Evolutionary conservation across 2,888 invertebrate species (phyloP).

Genomic region (Oscheius sp.): DNA sequence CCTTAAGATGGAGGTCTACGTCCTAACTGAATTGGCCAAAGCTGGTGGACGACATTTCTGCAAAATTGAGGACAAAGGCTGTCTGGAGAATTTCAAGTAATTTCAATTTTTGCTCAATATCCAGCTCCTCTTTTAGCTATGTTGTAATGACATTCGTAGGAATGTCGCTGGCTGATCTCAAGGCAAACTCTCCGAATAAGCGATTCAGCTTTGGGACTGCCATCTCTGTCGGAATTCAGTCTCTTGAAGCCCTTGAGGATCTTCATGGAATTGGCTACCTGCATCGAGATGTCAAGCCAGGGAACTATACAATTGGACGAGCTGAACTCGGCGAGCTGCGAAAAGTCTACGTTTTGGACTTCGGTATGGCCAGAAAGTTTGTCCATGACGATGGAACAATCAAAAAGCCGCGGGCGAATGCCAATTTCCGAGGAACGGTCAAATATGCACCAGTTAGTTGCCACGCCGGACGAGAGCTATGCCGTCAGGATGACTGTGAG

Average conservation of each 20-base stretch:
- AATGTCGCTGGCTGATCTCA: conserved; percentile 52
- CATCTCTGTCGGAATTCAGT: conserved; percentile 46
- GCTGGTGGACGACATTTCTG: conserved; percentile 64
- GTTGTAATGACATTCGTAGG: conserved; percentile 67
- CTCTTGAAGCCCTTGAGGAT: conserved; percentile 59
- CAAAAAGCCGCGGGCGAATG: conserved; percentile 58
- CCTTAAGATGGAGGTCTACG: conserved; percentile 67
- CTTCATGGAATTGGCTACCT: conserved; percentile 64
- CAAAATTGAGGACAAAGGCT: conserved; percentile 65
- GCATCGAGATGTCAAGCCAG: conserved; percentile 46
- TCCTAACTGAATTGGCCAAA: conserved; percentile 62
- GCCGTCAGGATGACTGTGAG: conserved; percentile 59
- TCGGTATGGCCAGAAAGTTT: conserved; percentile 57
- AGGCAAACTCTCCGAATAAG: conserved; percentile 36
- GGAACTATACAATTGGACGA: conserved; percentile 55
- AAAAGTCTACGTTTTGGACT: conserved; percentile 56
- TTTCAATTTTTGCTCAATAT: too few relatives aligned
- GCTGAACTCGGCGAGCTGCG: conserved; percentile 51
- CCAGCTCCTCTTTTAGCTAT: too few relatives aligned
- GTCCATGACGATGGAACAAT: conserved; percentile 53
- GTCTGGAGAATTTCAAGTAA: conserved; percentile 62
- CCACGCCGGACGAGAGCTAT: conserved; percentile 55
- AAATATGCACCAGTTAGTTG: conserved; percentile 64
- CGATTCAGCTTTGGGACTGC: conserved; percentile 62
- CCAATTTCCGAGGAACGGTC: conserved; percentile 65